Evolutionary conservation across 1,140 invertebrate species (phyloP).

Genomic region (Pseudomyrmex gracilis): DNA sequence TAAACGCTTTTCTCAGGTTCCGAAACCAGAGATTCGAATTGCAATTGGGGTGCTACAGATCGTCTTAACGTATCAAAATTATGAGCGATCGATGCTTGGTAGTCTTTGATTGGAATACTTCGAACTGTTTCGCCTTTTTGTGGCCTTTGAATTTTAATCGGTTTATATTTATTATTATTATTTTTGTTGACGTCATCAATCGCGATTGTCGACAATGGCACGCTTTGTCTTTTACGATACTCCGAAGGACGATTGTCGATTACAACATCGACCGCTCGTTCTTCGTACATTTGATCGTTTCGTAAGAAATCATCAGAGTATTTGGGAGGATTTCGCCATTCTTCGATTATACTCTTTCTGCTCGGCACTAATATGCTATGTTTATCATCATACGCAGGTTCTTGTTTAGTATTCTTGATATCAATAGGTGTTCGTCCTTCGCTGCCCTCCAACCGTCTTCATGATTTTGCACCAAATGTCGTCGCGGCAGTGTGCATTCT

Average conservation of each 20-base stretch:
- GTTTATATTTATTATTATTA: slow-evolving; percentile 10
- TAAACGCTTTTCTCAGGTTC: slow-evolving; percentile 65
- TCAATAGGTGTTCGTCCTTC: slow-evolving; percentile 70
- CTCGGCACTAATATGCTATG: slow-evolving; percentile 40
- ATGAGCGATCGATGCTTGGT: slow-evolving; percentile 75
- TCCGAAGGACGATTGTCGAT: slow-evolving; percentile 52
- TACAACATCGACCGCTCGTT: slow-evolving; percentile 78
- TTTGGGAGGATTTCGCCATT: slow-evolving; percentile 76
- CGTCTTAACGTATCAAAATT: slow-evolving; percentile 75
- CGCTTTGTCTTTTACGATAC: slow-evolving; percentile 3
- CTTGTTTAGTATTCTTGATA: slow-evolving; percentile 47
- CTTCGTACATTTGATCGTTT: slow-evolving; percentile 77
- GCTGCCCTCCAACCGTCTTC: slow-evolving; percentile 84
- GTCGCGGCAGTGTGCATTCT: slow-evolving; percentile 79
- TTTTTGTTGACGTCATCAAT: slow-evolving; percentile 25
- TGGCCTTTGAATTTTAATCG: slow-evolving; percentile 45
- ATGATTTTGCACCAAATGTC: slow-evolving; percentile 82
- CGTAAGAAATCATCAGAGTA: slow-evolving; percentile 52
- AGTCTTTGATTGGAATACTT: slow-evolving; percentile 80
- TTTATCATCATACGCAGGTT: slow-evolving; percentile 34
- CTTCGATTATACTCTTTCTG: slow-evolving; percentile 76
- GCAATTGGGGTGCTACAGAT: slow-evolving; percentile 69
- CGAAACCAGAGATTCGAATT: slow-evolving; percentile 73
- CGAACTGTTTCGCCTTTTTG: slow-evolving; percentile 66
- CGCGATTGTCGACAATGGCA: background rate